A percentile compares a stretch with the other conserved stretches of the same genome.
These are phyloP conservation scores for Eudemis profundana DNA, from an alignment of 2,888 invertebrate species.

Conservation along the genomic window DNA sequence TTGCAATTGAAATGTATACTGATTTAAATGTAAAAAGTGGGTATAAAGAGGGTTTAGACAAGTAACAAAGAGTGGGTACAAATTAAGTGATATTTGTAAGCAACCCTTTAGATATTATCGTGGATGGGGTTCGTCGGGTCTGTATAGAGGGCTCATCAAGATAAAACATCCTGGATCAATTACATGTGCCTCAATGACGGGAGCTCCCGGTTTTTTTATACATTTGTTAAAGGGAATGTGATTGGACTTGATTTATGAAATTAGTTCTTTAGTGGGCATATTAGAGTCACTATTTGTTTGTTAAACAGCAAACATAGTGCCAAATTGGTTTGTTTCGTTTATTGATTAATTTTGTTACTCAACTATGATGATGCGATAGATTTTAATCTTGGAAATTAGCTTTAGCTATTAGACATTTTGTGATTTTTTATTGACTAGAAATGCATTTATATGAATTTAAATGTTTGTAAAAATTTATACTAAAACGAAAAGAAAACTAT, in stretches of 20 bases:
- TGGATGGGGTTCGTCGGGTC: slow-evolving; percentile 80
- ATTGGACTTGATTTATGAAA: slow-evolving; percentile 16
- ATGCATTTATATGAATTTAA: too few species aligned
- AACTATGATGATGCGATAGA: too few species aligned
- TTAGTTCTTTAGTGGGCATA: neutral
- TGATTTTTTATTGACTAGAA: too few species aligned
- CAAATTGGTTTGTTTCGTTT: slow-evolving; percentile 15
- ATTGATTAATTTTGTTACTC: neutral
- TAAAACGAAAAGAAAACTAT: too few species aligned
- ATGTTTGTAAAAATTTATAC: too few species aligned
- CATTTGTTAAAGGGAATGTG: slow-evolving; percentile 30
- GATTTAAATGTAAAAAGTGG: slow-evolving; percentile 61
- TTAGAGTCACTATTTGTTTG: neutral
- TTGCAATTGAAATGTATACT: slow-evolving; percentile 65
- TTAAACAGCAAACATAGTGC: neutral
- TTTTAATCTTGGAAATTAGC: too few species aligned
- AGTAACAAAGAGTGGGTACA: slow-evolving; percentile 82
- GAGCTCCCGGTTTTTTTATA: slow-evolving; percentile 58
- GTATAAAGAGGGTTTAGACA: slow-evolving; percentile 70
- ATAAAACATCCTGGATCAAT: slow-evolving; percentile 84
- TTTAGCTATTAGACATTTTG: too few species aligned
- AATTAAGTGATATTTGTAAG: slow-evolving; percentile 85
- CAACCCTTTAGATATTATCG: slow-evolving; percentile 85
- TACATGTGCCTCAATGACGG: slow-evolving; percentile 78
- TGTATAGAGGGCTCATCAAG: slow-evolving; percentile 81